phyloP scores from a whole-genome alignment of 2,888 invertebrate species.

The Drosophila infuscata region DNA sequence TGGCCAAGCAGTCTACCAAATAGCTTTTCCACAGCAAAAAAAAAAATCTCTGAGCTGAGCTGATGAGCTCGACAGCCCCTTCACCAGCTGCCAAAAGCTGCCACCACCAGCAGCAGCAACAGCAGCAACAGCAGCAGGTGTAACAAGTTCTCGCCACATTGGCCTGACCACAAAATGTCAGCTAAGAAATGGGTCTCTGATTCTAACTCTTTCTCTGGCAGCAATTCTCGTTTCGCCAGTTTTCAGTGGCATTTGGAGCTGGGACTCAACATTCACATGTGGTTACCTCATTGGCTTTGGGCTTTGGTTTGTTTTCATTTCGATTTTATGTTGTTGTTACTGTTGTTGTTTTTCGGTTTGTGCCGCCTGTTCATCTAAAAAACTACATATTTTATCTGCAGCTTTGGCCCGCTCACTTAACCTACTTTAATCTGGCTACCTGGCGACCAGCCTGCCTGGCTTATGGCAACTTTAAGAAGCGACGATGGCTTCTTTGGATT shows the following conservation, averaged over 20 bases:
- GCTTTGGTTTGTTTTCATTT: slow-evolving; percentile 67
- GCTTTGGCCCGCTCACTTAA: slow-evolving; percentile 71
- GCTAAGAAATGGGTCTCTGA: slow-evolving; percentile 72
- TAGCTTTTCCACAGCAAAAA: slow-evolving; percentile 24
- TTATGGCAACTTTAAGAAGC: slow-evolving; percentile 26
- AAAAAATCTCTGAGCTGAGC: slow-evolving; percentile 10
- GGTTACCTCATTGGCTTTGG: slow-evolving; percentile 76
- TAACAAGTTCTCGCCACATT: slow-evolving; percentile 77
- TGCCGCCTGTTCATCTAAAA: slow-evolving; percentile 51
- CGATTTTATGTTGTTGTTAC: slow-evolving; percentile 45
- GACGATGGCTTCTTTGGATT: slow-evolving; percentile 16
- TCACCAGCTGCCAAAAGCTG: slow-evolving; percentile 24
- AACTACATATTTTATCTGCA: slow-evolving; percentile 60
- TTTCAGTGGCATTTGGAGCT: slow-evolving; percentile 35
- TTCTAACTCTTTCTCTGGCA: slow-evolving; percentile 41
- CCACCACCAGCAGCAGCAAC: not conserved
- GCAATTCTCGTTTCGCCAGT: slow-evolving; percentile 63
- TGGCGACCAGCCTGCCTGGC: slow-evolving; percentile 30
- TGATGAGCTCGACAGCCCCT: slow-evolving; percentile 39
- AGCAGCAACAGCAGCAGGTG: slow-evolving; percentile 65
- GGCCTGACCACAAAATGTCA: slow-evolving; percentile 73
- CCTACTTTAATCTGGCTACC: slow-evolving; percentile 74
- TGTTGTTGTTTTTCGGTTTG: slow-evolving; percentile 23
- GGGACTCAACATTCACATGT: slow-evolving; percentile 55
- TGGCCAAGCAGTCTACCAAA: slow-evolving; percentile 46